Evolutionary conservation across 2,888 invertebrate genomes (phyloP), one percentile per base, ranked within the genome.

Genomic region (Stenurella melanura): DNA sequence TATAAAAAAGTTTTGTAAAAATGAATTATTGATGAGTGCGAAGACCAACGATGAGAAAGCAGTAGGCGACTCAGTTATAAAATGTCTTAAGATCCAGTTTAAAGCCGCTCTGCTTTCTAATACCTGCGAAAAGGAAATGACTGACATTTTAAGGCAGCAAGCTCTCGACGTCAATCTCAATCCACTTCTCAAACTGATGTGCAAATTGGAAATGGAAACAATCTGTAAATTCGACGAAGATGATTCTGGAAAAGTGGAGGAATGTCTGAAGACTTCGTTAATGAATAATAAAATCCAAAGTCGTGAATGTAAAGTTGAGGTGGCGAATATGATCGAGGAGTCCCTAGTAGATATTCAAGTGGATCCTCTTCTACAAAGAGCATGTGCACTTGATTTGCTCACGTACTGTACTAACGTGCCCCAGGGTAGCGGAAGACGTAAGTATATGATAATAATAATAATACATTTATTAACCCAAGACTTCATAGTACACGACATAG

Each of bases 291-390:
- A 93, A 87, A 94, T 96, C 71, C 93, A 93, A 78, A 94, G 94
- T 42, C 92, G 93, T 10, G 94, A 93, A 81, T 97, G 97, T 88
- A 93, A 94, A 61, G 90, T 94, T 78, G 97, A 98, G 90, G 94
- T 99, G 19, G 96, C 96, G 0, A 94, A 95, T 83, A 92, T 98
- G 78, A 96, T 98, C 81, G 96, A 96, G 85, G 96, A 96, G 88
- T 94, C 95, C 0, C 94, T 96, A 87, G 96, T 97, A 0, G 99
- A 99, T 89, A 97, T 99, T 79, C 96, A 98, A 83, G 96, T 97
- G 0, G 99, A 99, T 91, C 98, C 98, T 0, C 89, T 97, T 66
- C 90, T 99, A 76, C 96, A 97, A 88, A 92, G 95, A 80, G 96
- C 97, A 0, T 99, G 99, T 88, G 93, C 95, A 10, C 90, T 95